Evolutionary conservation across 2,113 vertebrate genomes (phyloP).

Genomic region (Sorex fumeus): DNA sequence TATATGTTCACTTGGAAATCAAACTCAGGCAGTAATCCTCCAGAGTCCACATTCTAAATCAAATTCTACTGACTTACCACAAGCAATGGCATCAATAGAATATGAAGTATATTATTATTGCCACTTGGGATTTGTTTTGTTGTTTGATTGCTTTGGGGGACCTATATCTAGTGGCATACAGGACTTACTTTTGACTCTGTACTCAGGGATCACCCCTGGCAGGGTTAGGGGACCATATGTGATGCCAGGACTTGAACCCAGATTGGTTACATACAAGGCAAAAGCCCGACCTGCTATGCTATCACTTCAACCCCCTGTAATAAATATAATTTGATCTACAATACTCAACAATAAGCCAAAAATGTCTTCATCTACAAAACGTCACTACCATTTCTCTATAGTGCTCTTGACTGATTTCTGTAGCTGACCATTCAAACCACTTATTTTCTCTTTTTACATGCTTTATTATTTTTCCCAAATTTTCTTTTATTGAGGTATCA

Average conservation of each 20-base stretch:
- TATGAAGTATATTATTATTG: background rate
- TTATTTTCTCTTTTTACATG: background rate
- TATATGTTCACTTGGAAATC: background rate
- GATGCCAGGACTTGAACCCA: too few species aligned
- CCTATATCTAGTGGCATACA: too few species aligned
- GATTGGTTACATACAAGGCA: too few species aligned
- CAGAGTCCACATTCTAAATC: background rate
- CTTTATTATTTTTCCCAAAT: background rate
- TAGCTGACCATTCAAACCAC: background rate
- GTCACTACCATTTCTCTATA: too few species aligned
- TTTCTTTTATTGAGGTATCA: too few species aligned
- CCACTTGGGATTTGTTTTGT: background rate
- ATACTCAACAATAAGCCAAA: background rate
- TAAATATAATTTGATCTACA: background rate
- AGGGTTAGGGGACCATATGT: too few species aligned
- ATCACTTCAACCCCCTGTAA: too few species aligned
- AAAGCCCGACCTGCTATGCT: too few species aligned
- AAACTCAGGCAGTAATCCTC: background rate
- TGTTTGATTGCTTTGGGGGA: too few species aligned
- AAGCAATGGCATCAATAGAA: background rate
- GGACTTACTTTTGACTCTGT: too few species aligned
- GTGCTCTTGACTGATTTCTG: background rate
- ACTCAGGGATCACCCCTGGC: too few species aligned
- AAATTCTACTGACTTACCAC: background rate
- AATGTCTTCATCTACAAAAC: too few species aligned